phyloP scores from a whole-genome alignment of 2,888 invertebrate genomes.

The Bugulina stolonifera region DNA sequence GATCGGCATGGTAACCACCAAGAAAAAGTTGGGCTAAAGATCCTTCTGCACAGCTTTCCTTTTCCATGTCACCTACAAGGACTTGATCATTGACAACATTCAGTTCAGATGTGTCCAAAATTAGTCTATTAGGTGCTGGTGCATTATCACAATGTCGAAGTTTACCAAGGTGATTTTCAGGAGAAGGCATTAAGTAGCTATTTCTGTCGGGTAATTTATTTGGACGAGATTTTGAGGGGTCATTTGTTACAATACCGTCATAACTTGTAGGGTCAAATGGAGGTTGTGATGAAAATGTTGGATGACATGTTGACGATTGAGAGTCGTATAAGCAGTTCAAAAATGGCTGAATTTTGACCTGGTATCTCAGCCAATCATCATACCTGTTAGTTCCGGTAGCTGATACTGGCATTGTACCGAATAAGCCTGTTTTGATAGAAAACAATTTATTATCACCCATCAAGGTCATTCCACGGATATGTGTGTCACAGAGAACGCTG shows the following conservation, averaged over 20 bases:
- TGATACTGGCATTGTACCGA: slow-evolving; percentile 24
- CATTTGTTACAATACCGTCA: background rate
- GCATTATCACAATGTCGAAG: slow-evolving; percentile 6
- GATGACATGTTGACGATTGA: background rate
- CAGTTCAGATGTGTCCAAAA: background rate
- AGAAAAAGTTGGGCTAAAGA: background rate
- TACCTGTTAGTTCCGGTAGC: slow-evolving; percentile 23
- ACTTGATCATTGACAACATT: background rate
- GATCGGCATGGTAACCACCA: slow-evolving; percentile 22
- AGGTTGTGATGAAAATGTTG: background rate
- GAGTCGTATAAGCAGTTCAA: background rate
- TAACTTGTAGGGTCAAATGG: background rate
- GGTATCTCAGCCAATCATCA: background rate
- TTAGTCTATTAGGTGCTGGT: slow-evolving; percentile 12
- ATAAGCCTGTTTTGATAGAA: background rate
- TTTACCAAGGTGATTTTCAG: slow-evolving; percentile 24
- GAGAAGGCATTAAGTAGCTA: background rate
- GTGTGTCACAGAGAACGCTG: background rate
- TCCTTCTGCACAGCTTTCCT: slow-evolving; percentile 23
- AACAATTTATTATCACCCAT: slow-evolving; percentile 16
- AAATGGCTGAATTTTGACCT: background rate
- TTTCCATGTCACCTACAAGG: background rate
- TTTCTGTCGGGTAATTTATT: background rate
- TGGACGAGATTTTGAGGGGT: background rate
- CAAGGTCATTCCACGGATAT: slow-evolving; percentile 12